phyloP scores from a whole-genome alignment of 2,113 vertebrate species.

The Amphiprion ocellaris region DNA sequence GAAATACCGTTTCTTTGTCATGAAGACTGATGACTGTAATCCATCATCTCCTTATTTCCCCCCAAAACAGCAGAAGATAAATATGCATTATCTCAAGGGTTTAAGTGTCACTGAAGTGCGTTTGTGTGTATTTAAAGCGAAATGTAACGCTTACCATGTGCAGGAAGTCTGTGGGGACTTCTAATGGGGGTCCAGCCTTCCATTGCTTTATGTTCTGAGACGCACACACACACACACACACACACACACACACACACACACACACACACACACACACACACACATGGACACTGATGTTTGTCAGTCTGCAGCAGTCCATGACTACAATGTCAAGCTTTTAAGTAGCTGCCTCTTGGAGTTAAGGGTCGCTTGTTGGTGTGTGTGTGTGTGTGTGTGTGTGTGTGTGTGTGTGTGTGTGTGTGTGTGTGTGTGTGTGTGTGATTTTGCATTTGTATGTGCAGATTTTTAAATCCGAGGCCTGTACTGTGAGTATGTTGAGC shows the following conservation, averaged over 20 bases:
- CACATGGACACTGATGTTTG: background rate
- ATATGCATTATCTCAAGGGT: conserved; percentile 45
- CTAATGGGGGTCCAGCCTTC: conserved; percentile 39
- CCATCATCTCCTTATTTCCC: conserved; percentile 43
- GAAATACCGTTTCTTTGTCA: conserved; percentile 3
- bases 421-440: background rate
- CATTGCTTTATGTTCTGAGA: conserved; percentile 14
- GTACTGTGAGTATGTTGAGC: too few relatives aligned
- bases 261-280: too few relatives aligned
- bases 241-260: conserved; percentile 1
- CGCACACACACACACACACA: conserved; percentile 6
- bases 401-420: background rate
- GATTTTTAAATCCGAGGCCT: too few relatives aligned
- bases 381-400: background rate
- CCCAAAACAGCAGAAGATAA: conserved; percentile 25
- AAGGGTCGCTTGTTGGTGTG: too few relatives aligned
- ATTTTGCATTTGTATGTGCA: background rate
- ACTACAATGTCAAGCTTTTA: background rate
- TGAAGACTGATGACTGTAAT: conserved; percentile 34
- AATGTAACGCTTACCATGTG: conserved; percentile 57
- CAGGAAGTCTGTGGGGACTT: conserved; percentile 41
- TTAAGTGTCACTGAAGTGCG: conserved; percentile 47
- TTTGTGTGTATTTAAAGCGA: conserved; percentile 48
- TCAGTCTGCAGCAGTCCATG: background rate
- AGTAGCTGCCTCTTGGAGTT: conserved; percentile 3